Conservation (phyloP, 2,113 vertebrate species). For the Scatophagus argus region DNA sequence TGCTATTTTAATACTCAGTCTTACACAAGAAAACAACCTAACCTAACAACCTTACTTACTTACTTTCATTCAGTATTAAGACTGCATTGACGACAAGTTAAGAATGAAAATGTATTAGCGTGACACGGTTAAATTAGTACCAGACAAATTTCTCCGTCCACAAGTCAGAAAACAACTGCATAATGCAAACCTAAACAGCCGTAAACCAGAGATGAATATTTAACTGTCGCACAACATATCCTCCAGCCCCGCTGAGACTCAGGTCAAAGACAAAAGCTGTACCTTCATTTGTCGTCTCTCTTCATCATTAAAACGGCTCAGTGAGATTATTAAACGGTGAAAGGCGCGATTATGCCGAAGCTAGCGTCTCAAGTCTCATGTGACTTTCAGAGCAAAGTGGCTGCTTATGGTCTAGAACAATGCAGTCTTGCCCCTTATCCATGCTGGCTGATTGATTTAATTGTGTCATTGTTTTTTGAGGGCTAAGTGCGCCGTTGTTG, state of each 20-base stretch:
- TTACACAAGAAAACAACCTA: not conserved
- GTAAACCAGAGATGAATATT: constrained; percentile 36
- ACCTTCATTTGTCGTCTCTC: constrained; percentile 45
- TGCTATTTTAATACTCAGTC: not conserved
- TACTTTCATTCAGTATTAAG: too few relatives aligned
- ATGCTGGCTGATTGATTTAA: constrained; percentile 75
- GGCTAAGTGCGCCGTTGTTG: constrained; percentile 70
- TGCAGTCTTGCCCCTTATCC: constrained; percentile 52
- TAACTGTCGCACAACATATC: constrained; percentile 2
- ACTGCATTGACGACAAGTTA: not conserved
- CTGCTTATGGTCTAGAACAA: constrained; percentile 48
- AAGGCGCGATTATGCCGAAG: constrained; percentile 35
- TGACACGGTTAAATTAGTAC: not conserved
- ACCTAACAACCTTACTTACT: too few relatives aligned
- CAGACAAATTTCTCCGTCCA: not conserved
- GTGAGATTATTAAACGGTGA: constrained; percentile 58
- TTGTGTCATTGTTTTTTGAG: constrained; percentile 73
- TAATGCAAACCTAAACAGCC: constrained; percentile 22
- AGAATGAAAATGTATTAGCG: not conserved
- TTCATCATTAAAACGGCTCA: constrained; percentile 55
- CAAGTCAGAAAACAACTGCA: not conserved
- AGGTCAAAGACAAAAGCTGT: constrained; percentile 35
- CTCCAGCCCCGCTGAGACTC: constrained; percentile 27
- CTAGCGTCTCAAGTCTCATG: constrained; percentile 44
- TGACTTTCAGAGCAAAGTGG: constrained; percentile 57